Percentiles rank a stretch among this genome's conserved stretches.
Conservation (phyloP, 2,113 vertebrate species). For the Brachypodius melanocephalos region DNA sequence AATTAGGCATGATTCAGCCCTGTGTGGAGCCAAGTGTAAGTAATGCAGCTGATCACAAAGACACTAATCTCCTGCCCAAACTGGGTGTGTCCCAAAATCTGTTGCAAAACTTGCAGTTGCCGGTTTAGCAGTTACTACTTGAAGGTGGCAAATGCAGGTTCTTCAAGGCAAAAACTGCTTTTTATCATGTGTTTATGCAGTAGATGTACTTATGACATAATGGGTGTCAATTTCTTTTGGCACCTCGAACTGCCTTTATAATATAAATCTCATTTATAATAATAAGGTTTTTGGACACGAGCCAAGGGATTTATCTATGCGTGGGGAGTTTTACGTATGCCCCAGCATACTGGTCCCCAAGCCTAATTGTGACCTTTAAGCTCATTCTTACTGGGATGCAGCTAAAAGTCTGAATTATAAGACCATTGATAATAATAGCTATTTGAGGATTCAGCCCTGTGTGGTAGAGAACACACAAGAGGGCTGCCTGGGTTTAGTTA, state of each 20-base stretch:
- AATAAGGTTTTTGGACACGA: not conserved
- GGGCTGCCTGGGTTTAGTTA: not conserved
- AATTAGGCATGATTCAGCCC: not conserved
- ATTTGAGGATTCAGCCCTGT: accelerated
- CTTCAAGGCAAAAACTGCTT: not conserved
- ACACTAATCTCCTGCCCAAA: not conserved
- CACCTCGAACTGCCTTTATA: not conserved
- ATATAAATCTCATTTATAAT: not conserved
- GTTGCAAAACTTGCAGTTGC: not conserved
- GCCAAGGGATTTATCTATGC: not conserved
- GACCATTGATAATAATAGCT: not conserved
- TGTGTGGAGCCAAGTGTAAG: not conserved
- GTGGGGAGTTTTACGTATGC: not conserved
- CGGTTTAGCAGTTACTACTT: not conserved
- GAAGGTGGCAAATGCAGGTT: not conserved
- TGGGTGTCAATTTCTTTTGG: not conserved
- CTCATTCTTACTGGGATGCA: not conserved
- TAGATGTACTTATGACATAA: not conserved
- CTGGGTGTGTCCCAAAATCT: not conserved
- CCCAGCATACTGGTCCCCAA: not conserved
- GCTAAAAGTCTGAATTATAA: not conserved
- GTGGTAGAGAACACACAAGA: not conserved
- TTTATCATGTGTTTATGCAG: not conserved
- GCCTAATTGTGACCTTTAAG: not conserved
- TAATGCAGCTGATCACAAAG: not conserved